Base-by-base conservation (phyloP, 2,888 invertebrate genomes). In the Didymodactylos carnosus region DNA sequence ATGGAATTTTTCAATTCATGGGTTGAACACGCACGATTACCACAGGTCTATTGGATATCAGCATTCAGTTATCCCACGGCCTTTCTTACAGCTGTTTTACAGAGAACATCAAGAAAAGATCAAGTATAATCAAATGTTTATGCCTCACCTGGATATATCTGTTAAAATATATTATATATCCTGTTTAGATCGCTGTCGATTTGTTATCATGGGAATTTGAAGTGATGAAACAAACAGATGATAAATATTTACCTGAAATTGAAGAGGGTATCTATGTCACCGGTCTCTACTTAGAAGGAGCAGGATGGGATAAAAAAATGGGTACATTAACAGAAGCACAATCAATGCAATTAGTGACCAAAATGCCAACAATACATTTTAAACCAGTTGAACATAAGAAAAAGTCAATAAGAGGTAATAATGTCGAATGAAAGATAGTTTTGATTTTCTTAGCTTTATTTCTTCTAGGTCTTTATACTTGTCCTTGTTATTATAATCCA, bases 81-180 rank as follows among this genome's bases (percentile, higher is more conserved):
- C 72, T 91, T 92, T 84, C 87, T 93, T 75, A 92, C 92, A 5
- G 92, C 92, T 39, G 91, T 92, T 29, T 86, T 92, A 79, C 92
- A 91, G 86, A 88, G 87, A 27, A 80, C 81, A 2, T 83, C 83
- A n/a, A 77, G 83, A 69, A 78, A 79, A 70, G 82, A 82, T 77
- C 80, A 78, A 71, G 83, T 82, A 78, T 76, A 80, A 78, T n/a
- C 49, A 71, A 10, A 23, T 13, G n/a, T 69, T 62, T 39, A 39
- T 27, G 39, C 73, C 49, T 41, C 46, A 19, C 39, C 14, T 39
- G 62, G 40, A 19, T 35, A 40, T n/a, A n/a, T n/a, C n/a, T n/a
- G n/a, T n/a, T n/a, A n/a, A n/a, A n/a, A n/a, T 23, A 25, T 39
- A 40, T 39, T 35, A 14, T 39, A 6, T 27, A 43, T 19, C 35